Evolutionary conservation across 2,797 vertebrate genomes (phyloP), one percentile per base, ranked within the genome.

Genomic region (Tangara arthus): DNA sequence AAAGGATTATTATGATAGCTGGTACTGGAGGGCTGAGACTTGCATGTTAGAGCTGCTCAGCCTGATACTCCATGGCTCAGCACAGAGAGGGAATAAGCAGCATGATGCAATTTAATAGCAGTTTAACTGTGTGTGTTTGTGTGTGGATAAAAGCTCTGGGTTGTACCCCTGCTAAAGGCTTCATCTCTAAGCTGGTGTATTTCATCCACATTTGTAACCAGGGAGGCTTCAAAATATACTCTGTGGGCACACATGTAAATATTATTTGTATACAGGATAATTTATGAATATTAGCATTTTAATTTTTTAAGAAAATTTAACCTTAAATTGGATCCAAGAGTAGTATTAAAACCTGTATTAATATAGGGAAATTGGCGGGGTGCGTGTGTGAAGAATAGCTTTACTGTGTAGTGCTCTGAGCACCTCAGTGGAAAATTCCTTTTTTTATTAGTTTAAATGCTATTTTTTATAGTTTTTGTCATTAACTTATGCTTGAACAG

Each of bases 1-100:
- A 91, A 91, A 69, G 78, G 71, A 82, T 93, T 86, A 72, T 90
- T 84, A 6, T 65, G 56, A 21, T 90, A 91, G 66, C 73, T 69
- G 21, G 60, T 91, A 9, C 78, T 4, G 1, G 23, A 35, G 35
- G 50, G 18, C 55, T 11, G 35, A 71, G 53, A 37, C 28, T 66
- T 44, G 52, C 71, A 37, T 53, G 27, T 56, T 79, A 63, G 53
- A 83, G 65, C 72, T 82, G 24, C 63, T 89, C 60, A 57, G 4
- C 50, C 37, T 80, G 68, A 35, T 64, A 24, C 20, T 28, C 63
- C n/a, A 14, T 72, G 69, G 69, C 9, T 75, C 37, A 21, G 2
- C 68, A 30, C 20, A 28, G 65, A 56, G 22, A 50, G 56, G 44
- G 35, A 89, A 88, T 37, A 34, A 86, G 53, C 72, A 75, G 61